Evolutionary conservation across 2,797 vertebrate species (phyloP), one percentile per base, ranked within the genome.

Genomic region (Micromesistius poutassou): DNA sequence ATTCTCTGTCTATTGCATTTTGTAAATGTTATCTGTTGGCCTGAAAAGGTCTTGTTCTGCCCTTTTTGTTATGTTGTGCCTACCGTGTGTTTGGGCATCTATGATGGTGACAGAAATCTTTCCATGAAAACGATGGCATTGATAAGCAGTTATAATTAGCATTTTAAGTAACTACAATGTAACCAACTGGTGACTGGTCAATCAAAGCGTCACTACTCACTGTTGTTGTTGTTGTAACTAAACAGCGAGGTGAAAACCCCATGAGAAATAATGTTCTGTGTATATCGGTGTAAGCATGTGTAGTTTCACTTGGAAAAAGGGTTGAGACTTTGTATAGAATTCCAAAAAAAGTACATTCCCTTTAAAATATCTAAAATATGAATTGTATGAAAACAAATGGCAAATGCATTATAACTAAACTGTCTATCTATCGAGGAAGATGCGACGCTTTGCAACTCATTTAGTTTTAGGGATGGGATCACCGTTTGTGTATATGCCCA

Each of bases 21-120:
- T 68, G 62, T 68, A 68, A 68, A 68, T 68, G 62, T 68, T 68
- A 68, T 68, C 62, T 28, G 62, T 68, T 68, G 62, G 25, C 62
- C 62, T 68, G 62, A n/a, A 68, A 68, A 68, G 62, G 62, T n/a
- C 3, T 12, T 7, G 9, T 68, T 68, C 25, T 68, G 62, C 62
- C n/a, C 36, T 46, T 80, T 76, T 87, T 78, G 33, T 30, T 14
- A 33, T 28, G 30, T 31, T 62, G 55, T 62, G 55, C 55, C 55
- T n/a, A 62, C 22, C 2, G 19, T 62, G 55, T 62, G 55, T 62
- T 62, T 62, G 55, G 55, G 19, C 55, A 62, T 62, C 22, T n/a
- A 68, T 68, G 62, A 68, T 28, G 62, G 62, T 68, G 62, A 68
- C 62, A 28, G 62, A 28, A 68, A 68, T 68, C 62, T 28, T 68